Evolutionary conservation across 2,888 invertebrate genomes (phyloP).

Genomic region (Pristionchus entomophagus): DNA sequence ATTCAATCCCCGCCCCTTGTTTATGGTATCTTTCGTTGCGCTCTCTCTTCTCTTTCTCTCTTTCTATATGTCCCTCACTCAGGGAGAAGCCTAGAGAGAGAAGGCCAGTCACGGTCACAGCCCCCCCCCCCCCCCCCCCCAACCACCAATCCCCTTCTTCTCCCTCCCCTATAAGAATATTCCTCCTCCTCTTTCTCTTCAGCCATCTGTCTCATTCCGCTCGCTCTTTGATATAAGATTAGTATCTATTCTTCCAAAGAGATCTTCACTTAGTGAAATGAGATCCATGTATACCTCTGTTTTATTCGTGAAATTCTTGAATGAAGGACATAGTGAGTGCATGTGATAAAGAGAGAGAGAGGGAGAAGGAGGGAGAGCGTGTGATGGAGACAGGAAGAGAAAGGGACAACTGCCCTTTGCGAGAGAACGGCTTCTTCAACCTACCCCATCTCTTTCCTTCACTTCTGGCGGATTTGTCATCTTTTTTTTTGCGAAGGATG

Average conservation of each 20-base stretch:
- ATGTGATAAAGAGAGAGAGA: neutral
- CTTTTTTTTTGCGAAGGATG: no score
- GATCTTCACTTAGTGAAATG: no score
- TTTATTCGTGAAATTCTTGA: neutral
- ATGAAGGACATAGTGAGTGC: neutral
- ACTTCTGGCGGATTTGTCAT: neutral
- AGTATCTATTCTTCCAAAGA: no score
- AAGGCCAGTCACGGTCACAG: neutral
- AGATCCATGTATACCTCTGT: no score
- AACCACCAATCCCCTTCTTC: neutral
- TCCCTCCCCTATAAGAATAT: neutral
- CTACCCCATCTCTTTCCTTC: neutral
- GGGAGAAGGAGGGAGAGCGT: neutral
- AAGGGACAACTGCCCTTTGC: conserved; percentile 8
- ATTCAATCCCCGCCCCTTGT: neutral
- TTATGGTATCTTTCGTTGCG: neutral
- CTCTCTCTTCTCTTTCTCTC: conserved; percentile 18
- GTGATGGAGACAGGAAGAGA: neutral
- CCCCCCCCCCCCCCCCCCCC: neutral
- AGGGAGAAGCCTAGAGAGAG: neutral
- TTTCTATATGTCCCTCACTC: neutral
- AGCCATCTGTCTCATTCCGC: no score
- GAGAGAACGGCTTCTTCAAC: neutral
- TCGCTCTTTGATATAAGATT: no score
- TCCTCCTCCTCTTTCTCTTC: neutral